These are phyloP conservation scores for Megalops cyprinoides DNA, from an alignment of 2,797 vertebrate genomes.

Conservation along the genomic window DNA sequence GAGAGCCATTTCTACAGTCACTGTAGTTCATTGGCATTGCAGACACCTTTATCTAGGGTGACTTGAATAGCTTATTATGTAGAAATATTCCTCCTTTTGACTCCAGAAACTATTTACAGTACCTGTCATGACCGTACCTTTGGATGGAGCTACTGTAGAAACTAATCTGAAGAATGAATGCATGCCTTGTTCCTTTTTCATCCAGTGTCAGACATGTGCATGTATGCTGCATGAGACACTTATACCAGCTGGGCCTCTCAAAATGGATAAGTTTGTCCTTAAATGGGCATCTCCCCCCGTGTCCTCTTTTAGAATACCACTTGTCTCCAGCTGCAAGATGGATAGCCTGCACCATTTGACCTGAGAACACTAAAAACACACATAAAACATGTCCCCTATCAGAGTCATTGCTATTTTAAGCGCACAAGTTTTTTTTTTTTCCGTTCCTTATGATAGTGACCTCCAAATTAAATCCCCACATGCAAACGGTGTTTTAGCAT, in stretches of 20 bases:
- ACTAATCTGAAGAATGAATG: neutral
- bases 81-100: neutral
- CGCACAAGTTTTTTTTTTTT: neutral
- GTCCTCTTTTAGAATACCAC: constrained; percentile 4
- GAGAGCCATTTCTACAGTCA: neutral
- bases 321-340: neutral
- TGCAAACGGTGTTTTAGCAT: too few species aligned
- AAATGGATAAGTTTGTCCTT: neutral
- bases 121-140: neutral
- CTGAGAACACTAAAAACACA: neutral
- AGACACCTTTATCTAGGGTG: neutral
- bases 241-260: neutral
- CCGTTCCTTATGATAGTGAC: neutral
- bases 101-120: neutral
- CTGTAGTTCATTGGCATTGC: neutral
- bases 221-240: neutral
- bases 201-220: too few species aligned
- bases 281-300: neutral
- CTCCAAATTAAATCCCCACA: neutral
- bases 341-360: neutral
- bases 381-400: neutral
- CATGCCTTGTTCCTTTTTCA: neutral
- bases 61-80: neutral
- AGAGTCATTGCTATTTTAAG: neutral
- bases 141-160: too few species aligned